Evolutionary conservation across 1,140 invertebrate species (phyloP).

Genomic region (Trichogramma pretiosum): DNA sequence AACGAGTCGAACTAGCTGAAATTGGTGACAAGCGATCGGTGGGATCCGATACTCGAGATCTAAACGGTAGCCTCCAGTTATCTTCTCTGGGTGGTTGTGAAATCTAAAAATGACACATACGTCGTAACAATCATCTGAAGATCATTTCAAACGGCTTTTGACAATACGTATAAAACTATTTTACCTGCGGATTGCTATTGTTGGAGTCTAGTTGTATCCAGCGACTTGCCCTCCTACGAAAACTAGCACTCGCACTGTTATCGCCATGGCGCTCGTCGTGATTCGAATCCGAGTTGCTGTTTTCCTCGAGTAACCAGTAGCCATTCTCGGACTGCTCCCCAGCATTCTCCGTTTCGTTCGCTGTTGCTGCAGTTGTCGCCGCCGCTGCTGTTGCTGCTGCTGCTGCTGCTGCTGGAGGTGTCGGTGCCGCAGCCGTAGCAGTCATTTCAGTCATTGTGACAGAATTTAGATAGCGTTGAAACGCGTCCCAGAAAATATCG

Average conservation of each 20-base stretch:
- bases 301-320: constrained; percentile 40
- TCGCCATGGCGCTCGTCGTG: constrained; percentile 26
- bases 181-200: too few relatives aligned
- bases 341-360: constrained; percentile 15
- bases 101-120: too few relatives aligned
- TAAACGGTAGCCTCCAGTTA: not conserved
- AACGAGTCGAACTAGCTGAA: constrained; percentile 29
- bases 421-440: too few relatives aligned
- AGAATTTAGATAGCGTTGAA: constrained; percentile 18
- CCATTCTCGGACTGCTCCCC: constrained; percentile 37
- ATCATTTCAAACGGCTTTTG: too few relatives aligned
- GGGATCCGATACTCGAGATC: constrained; percentile 10
- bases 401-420: constrained; percentile 6
- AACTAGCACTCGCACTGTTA: constrained; percentile 11
- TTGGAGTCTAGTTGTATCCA: constrained; percentile 35
- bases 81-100: too few relatives aligned
- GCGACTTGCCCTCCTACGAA: constrained; percentile 31
- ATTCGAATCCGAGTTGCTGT: constrained; percentile 38
- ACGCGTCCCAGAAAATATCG: constrained; percentile 9
- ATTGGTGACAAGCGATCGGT: constrained; percentile 28
- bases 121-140: too few relatives aligned
- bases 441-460: not conserved
- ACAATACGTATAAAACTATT: too few relatives aligned
- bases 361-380: not conserved
- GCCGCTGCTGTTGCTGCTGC: too few relatives aligned